Base-by-base conservation (phyloP, 2,888 invertebrate genomes). In the Pegoplata infirma region DNA sequence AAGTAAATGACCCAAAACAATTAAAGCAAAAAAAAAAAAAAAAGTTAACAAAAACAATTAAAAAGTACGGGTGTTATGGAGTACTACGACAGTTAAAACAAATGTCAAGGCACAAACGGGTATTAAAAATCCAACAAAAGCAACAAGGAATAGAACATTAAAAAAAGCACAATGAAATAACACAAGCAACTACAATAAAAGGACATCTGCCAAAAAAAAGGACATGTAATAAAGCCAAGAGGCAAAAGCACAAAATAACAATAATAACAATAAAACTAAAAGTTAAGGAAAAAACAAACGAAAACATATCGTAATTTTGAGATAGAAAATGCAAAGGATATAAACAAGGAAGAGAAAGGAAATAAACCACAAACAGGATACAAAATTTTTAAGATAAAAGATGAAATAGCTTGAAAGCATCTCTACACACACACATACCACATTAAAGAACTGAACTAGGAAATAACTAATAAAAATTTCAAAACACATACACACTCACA, bases 101-200 rank as follows among this genome's bases (percentile, higher is more conserved):
- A 73, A 80, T 76, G 77, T 58, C 77, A 67, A 61, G 63, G 66
- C 75, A 69, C 32, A 61, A 64, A 75, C 25, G 25, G 47, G 23
- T 44, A 55, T 17, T 68, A 17, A 56, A 32, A 40, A 3, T 17
- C 56, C 64, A 59, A 78, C 59, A 69, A 73, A 64, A 66, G 19
- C 21, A 49, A 53, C 59, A 17, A 49, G 32, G 12, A 59, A 53
- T 53, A 58, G 17, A 7, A 23, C 10, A n/a, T 51, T 36, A 49
- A 63, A 44, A n/a, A 16, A 44, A 46, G 58, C 32, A 69, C 14
- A 51, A 55, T 17, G 21, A 25, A 32, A 69, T 53, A 66, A 49
- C 21, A 14, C 23, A 12, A 19, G 14, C 56, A 51, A 8, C n/a
- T 14, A 47, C 16, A 44, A 47, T 7, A 56, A 32, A 74, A 64